Evolutionary conservation across 1,140 invertebrate species (phyloP).

Genomic region (Apis cerana): DNA sequence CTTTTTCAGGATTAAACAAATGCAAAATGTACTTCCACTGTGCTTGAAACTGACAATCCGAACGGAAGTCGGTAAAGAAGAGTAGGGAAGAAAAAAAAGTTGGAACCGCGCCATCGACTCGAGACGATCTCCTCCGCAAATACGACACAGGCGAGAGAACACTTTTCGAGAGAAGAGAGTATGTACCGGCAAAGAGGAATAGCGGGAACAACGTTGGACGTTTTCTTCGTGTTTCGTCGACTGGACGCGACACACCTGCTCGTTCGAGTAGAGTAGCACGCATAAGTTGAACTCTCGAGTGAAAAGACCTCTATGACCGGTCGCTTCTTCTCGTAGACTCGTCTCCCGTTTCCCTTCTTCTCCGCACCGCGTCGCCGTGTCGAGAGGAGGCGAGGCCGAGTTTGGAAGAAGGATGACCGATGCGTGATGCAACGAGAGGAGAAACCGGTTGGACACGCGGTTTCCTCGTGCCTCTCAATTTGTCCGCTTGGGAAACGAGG

Average conservation of each 20-base stretch:
- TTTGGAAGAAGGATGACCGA: constrained; percentile 27
- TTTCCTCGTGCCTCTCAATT: constrained; percentile 33
- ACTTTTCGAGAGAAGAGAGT: background rate
- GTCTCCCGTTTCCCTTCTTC: constrained; percentile 22
- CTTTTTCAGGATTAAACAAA: no score
- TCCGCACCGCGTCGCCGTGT: background rate
- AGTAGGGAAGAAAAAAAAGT: background rate
- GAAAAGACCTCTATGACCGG: constrained; percentile 13
- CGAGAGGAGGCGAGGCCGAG: constrained; percentile 20
- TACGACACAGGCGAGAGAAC: constrained; percentile 8
- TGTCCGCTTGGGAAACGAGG: constrained; percentile 2
- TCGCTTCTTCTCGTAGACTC: constrained; percentile 4
- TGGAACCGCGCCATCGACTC: background rate
- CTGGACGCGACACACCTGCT: constrained; percentile 44
- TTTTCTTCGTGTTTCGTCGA: background rate
- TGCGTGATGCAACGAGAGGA: constrained; percentile 36
- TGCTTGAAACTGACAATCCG: background rate
- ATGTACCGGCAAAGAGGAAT: background rate
- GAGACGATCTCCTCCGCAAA: background rate
- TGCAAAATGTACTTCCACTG: no score
- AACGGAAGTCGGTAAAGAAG: background rate
- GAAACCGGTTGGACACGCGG: constrained; percentile 22
- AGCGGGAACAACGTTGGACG: background rate
- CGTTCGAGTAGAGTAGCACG: background rate
- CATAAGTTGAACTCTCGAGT: background rate